These are phyloP conservation scores for Nesidiocoris tenuis DNA, from an alignment of 2,888 invertebrate species.

Conservation along the genomic window DNA sequence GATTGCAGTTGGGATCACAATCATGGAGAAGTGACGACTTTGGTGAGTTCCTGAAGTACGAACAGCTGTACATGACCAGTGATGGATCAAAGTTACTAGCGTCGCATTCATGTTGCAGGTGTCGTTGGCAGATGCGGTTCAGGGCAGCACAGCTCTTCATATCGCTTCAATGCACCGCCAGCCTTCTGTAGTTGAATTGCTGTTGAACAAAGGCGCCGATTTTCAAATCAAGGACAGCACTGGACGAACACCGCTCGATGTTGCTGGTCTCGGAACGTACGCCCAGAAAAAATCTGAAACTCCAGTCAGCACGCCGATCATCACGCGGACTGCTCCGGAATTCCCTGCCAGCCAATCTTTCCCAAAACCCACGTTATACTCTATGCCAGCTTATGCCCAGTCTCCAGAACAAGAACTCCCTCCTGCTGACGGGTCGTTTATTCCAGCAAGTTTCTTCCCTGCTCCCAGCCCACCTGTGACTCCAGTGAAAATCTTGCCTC, in stretches of 20 bases:
- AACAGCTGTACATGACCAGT: too few relatives aligned
- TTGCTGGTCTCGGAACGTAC: constrained; percentile 55
- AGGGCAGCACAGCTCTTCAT: constrained; percentile 64
- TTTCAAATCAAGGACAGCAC: constrained; percentile 56
- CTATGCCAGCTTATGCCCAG: background rate
- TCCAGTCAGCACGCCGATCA: background rate
- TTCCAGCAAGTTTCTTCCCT: background rate
- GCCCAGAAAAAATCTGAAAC: background rate
- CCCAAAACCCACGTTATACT: background rate
- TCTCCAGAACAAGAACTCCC: too few relatives aligned
- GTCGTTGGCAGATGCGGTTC: constrained; percentile 51
- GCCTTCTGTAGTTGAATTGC: constrained; percentile 57
- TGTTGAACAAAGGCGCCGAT: constrained; percentile 59
- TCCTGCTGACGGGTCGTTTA: background rate
- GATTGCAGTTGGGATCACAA: constrained; percentile 57
- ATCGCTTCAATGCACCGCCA: constrained; percentile 60
- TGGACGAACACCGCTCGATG: constrained; percentile 59
- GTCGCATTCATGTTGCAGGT: constrained; percentile 3
- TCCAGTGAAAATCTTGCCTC: background rate
- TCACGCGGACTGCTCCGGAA: background rate
- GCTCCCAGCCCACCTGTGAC: background rate
- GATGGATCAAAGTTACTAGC: too few relatives aligned
- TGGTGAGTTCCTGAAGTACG: too few relatives aligned
- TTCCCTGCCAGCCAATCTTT: background rate
- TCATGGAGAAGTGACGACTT: constrained; percentile 51